Conservation (phyloP, 2,113 vertebrate genomes). For the Takifugu flavidus region DNA sequence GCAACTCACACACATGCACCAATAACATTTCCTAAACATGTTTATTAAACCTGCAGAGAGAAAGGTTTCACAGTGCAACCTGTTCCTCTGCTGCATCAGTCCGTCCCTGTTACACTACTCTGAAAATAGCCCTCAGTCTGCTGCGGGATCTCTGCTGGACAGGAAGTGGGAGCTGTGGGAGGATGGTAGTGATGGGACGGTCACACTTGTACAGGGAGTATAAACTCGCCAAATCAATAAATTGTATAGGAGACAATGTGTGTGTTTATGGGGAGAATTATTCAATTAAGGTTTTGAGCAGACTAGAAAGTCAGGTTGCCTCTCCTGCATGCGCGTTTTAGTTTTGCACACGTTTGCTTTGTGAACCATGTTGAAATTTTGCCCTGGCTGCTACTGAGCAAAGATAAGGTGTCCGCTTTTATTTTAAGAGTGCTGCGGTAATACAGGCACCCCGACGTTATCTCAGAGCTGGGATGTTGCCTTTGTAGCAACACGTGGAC, state of each 20-base stretch:
- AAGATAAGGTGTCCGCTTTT: neutral
- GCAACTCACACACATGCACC: neutral
- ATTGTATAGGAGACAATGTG: too few relatives aligned
- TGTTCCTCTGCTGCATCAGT: slow-evolving; percentile 21
- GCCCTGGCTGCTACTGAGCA: too few relatives aligned
- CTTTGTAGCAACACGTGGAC: too few relatives aligned
- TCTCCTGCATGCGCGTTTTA: too few relatives aligned
- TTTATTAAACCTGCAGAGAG: slow-evolving; percentile 2
- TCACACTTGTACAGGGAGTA: slow-evolving; percentile 6
- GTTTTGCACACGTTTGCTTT: too few relatives aligned
- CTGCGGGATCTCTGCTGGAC: slow-evolving; percentile 36
- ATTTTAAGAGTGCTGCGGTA: neutral
- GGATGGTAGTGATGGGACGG: slow-evolving; percentile 26
- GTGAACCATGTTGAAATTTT: too few relatives aligned
- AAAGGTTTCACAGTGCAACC: neutral
- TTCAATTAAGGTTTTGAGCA: too few relatives aligned
- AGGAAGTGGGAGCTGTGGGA: slow-evolving; percentile 15
- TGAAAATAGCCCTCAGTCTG: slow-evolving; percentile 20
- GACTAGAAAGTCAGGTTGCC: too few relatives aligned
- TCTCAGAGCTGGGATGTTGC: too few relatives aligned
- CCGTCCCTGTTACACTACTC: slow-evolving; percentile 13
- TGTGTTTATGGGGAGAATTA: neutral
- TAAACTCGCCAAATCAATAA: too few relatives aligned
- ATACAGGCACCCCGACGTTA: too few relatives aligned
- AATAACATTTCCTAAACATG: neutral